These are phyloP conservation scores for Heptranchias perlo DNA, from an alignment of 2,113 vertebrate species.

Conservation along the genomic window DNA sequence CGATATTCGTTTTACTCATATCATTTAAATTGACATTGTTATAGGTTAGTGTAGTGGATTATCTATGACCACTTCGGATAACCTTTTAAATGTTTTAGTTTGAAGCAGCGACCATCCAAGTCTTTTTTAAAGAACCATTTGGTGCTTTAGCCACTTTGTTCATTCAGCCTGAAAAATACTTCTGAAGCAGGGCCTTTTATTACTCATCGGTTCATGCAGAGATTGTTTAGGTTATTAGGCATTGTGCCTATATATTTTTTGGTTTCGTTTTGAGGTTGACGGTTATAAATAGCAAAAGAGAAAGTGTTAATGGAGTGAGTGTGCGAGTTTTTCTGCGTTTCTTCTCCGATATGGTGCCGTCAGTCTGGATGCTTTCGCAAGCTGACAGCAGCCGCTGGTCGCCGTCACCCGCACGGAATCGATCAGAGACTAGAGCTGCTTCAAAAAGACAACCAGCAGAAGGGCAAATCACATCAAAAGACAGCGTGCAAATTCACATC, in stretches of 20 bases:
- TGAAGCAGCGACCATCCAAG: neutral
- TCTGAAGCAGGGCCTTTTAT: neutral
- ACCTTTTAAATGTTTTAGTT: neutral
- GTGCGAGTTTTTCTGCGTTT: neutral
- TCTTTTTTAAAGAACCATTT: neutral
- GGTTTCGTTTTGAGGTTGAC: neutral
- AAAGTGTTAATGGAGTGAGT: neutral
- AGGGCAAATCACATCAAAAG: slow-evolving; percentile 51
- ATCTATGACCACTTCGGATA: neutral
- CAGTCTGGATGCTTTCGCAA: slow-evolving; percentile 23
- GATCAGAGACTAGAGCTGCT: slow-evolving; percentile 45
- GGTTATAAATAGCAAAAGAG: neutral
- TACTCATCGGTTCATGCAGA: neutral
- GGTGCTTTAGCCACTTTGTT: neutral
- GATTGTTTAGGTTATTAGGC: neutral
- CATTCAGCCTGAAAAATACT: neutral
- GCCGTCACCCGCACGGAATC: slow-evolving; percentile 24
- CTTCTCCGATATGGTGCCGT: neutral
- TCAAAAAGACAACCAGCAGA: slow-evolving; percentile 52
- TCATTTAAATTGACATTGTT: neutral
- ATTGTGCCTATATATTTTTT: neutral
- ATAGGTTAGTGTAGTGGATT: neutral
- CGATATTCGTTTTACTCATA: slow-evolving; percentile 6
- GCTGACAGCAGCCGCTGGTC: slow-evolving; percentile 52
- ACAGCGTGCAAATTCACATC: slow-evolving; percentile 37